Percentiles rank a stretch among this genome's conserved stretches.
These are phyloP conservation scores for Sinotaia quadrata DNA, from an alignment of 2,888 invertebrate species.

Conservation along the genomic window DNA sequence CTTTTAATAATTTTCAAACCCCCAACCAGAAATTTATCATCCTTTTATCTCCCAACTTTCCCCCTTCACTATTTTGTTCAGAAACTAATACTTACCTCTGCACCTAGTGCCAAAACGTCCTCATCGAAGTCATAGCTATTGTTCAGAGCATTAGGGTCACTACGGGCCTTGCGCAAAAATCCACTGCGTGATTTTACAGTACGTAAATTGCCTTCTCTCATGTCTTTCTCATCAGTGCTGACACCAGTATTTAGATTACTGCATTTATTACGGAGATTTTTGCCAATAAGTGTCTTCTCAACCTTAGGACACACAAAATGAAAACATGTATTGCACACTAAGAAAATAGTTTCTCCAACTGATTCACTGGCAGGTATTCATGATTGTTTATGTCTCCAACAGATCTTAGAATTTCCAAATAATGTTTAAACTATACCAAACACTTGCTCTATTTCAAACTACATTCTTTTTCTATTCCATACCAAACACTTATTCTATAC, in stretches of 20 bases:
- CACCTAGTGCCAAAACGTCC: constrained; percentile 1
- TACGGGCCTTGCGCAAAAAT: constrained; percentile 15
- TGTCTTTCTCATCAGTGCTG: background rate
- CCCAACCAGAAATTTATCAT: too few species aligned
- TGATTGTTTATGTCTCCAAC: too few species aligned
- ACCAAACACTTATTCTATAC: background rate
- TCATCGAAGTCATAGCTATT: constrained; percentile 34
- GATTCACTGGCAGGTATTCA: too few species aligned
- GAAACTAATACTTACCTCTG: too few species aligned
- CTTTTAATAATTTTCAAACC: too few species aligned
- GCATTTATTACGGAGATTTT: constrained; percentile 45
- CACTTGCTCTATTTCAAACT: background rate
- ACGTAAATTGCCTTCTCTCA: constrained; percentile 1
- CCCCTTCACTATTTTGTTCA: too few species aligned
- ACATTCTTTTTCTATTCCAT: background rate
- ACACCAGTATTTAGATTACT: constrained; percentile 49
- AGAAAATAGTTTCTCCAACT: too few species aligned
- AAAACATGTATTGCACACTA: too few species aligned
- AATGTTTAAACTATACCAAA: too few species aligned
- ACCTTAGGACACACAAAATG: constrained; percentile 4
- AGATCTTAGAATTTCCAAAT: too few species aligned
- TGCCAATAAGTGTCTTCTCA: constrained; percentile 35
- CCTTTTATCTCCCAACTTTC: too few species aligned
- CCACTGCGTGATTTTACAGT: constrained; percentile 7
- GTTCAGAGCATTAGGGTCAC: constrained; percentile 31